Evolutionary conservation across 2,113 vertebrate genomes (phyloP), one percentile per base, ranked within the genome.

Genomic region (Dicrurus megarhynchus): DNA sequence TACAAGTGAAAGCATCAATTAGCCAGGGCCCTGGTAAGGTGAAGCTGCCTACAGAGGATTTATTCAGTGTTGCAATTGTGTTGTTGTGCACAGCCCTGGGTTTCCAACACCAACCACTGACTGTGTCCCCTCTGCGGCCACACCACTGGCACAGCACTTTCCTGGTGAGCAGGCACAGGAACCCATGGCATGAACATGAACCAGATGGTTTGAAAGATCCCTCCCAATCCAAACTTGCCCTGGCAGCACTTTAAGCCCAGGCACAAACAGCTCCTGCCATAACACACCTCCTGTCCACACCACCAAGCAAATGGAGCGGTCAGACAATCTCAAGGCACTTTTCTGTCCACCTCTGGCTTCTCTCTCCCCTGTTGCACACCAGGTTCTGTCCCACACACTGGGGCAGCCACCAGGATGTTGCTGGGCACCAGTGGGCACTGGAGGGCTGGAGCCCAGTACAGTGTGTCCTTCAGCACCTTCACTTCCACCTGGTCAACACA

Each of bases 251-350:
- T 10, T 0, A 26, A 32, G 24, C 16, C 13, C 11, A 3, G 49
- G 37, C 71, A 39, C 70, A 5, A 39, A 24, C 4, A 3, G 52
- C 50, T 67, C 57, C 42, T 9, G 46, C 13, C 44, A 3, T 3
- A 13, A 6, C 47, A 9, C 2, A 2, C 7, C 57, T 13, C 19
- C 70, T 22, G 2, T 0, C 9, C 55, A 1, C 0, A 2, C 0
- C 3, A 16, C 41, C 1, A 1, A 14, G 9, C 79, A 41, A 26
- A 35, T 2, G 3, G 26, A 73, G 28, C 0, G 0, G 3, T 52
- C 32, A 7, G 35, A 24, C 11, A 4, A 13, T 1, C 11, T 23
- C 52, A 4, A 6, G 61, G 9, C 2, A 3, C 30, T 68, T 16
- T 1, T 9, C 19, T 11, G 49, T 6, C 22, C 15, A 1, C 2